Percentiles rank a stretch among this genome's conserved stretches.
phyloP scores from a whole-genome alignment of 2,113 vertebrate species.

The Ursus arctos region DNA sequence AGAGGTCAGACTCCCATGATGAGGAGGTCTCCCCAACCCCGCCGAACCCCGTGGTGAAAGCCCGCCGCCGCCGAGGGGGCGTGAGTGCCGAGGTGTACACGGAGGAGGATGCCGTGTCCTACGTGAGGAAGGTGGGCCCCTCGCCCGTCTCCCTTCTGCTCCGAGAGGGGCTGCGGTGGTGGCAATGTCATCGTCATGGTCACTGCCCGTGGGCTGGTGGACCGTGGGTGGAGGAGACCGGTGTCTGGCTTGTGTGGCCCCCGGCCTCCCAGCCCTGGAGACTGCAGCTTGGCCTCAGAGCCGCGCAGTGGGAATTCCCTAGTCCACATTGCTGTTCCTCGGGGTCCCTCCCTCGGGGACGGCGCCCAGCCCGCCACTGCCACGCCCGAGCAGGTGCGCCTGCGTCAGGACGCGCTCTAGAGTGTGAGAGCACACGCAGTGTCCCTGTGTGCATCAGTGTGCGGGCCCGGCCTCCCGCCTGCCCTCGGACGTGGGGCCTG shows the following conservation, averaged over 20 bases:
- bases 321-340: neutral
- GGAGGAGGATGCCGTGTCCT: slow-evolving; percentile 97
- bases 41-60: slow-evolving; percentile 96
- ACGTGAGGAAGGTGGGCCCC: slow-evolving; percentile 95
- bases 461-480: neutral
- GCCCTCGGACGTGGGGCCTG: neutral
- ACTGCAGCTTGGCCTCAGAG: neutral
- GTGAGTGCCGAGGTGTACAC: slow-evolving; percentile 99
- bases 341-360: neutral
- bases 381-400: neutral
- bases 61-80: slow-evolving; percentile 93
- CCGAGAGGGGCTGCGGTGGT: neutral
- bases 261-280: neutral
- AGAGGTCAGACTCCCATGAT: slow-evolving; percentile 97
- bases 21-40: slow-evolving; percentile 96
- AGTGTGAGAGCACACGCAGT: neutral
- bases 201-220: neutral
- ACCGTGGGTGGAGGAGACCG: neutral
- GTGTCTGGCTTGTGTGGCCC: neutral
- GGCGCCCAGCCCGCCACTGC: neutral
- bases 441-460: neutral
- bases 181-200: neutral
- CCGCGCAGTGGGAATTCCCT: neutral
- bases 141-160: no score
- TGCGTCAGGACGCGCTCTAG: neutral